Base-by-base conservation (phyloP, 2,113 vertebrate species). In the Esox niger region DNA sequence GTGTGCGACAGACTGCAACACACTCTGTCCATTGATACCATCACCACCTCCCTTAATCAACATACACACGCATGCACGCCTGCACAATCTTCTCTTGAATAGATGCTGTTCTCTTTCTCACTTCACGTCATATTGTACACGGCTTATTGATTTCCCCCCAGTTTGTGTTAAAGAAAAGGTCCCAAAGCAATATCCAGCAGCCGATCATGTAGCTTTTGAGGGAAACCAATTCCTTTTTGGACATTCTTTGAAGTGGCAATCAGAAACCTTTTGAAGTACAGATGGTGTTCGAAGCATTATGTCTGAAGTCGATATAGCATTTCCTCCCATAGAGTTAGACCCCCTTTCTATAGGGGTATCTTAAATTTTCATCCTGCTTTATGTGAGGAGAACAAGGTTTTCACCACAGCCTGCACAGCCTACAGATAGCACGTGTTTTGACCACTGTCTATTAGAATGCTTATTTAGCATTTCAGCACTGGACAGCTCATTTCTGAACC, bases 21-120 rank as follows among this genome's bases (percentile, higher is more conserved):
- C n/a, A n/a, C n/a, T 72, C 75, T 77, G 69, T 29, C 55, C 32
- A 11, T 54, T 27, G 32, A 46, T 58, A 62, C 38, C 13, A 46
- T 46, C 29, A 61, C 30, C 33, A 29, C 35, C 33, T 63, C n/a
- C 35, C 25, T 63, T 32, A 25, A 26, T 63, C 35, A 29, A 8
- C 23, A 63, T 35, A 15, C 35, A 43, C 13, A 11, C 11, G 4
- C 33, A 32, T 9, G 9, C 30, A 2, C 9, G 20, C 1, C 32
- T 20, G 9, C 30, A 30, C 58, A 2, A n/a, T 20, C 31, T 20
- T 17, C 6, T 32, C 58, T 20, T n/a, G 10, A 4, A 31, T 8
- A 31, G 2, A 31, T 21, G n/a, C 35, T 38, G 15, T 38, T 38
- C 10, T 38, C 13, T 38, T 13, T 13, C 35, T 38, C 11, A 38